Conservation (phyloP, 2,797 vertebrate species). For the Sebastes diaconus region DNA sequence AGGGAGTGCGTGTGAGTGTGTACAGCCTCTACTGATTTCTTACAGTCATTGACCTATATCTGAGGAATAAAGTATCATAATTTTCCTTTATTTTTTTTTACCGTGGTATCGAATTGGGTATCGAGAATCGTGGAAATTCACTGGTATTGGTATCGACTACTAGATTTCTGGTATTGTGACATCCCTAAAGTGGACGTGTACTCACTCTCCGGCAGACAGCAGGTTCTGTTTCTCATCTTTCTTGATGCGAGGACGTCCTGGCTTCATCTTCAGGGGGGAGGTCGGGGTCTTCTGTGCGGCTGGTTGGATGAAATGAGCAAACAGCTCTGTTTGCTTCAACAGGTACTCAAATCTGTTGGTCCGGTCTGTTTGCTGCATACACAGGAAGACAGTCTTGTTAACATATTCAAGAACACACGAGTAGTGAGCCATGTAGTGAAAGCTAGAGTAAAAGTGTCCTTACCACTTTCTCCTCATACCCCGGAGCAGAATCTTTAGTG, state of each 20-base stretch:
- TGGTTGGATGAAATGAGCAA: constrained; percentile 99
- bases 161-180: too few species aligned
- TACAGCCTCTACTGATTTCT: too few species aligned
- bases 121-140: too few species aligned
- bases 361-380: constrained; percentile 92
- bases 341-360: constrained; percentile 99
- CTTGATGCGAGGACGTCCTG: constrained; percentile 95
- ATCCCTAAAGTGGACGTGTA: constrained; percentile 38
- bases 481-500: constrained; percentile 84
- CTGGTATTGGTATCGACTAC: too few species aligned
- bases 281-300: constrained; percentile 98
- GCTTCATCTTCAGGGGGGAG: constrained; percentile 99
- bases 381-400: background rate
- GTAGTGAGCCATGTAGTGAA: background rate
- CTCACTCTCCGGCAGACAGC: constrained; percentile 96
- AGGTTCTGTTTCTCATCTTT: constrained; percentile 98
- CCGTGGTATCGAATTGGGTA: too few species aligned
- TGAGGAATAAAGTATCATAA: too few species aligned
- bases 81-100: too few species aligned
- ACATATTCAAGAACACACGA: background rate
- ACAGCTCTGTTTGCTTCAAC: constrained; percentile 97
- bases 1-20: too few species aligned
- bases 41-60: too few species aligned
- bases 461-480: constrained; percentile 99
- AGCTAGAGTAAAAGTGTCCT: background rate